Conservation (phyloP, 2,888 invertebrate genomes). For the Hemaris fuciformis region DNA sequence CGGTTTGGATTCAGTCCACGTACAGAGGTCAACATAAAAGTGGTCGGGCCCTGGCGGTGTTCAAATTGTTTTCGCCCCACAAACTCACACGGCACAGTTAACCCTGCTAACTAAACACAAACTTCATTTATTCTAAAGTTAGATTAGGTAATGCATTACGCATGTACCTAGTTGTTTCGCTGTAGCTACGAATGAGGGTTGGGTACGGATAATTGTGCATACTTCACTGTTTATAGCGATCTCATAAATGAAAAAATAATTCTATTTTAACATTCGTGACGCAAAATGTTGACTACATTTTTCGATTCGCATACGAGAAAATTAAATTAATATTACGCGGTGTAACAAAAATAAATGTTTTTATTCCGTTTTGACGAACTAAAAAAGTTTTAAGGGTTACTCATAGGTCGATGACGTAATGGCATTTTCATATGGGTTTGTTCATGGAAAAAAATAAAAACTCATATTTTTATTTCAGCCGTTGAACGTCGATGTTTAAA, state of each 20-base stretch:
- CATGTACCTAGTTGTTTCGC: not conserved
- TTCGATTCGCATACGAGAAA: not conserved
- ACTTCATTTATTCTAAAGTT: conserved; percentile 42
- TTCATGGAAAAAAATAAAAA: conserved; percentile 44
- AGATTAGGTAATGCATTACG: conserved; percentile 24
- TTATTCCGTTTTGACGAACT: not conserved
- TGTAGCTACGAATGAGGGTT: not conserved
- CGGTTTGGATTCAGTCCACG: conserved; percentile 73
- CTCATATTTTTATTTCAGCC: conserved; percentile 60
- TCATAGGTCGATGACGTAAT: conserved; percentile 21
- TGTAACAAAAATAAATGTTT: not conserved
- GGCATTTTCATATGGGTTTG: conserved; percentile 26
- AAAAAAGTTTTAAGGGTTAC: conserved; percentile 22
- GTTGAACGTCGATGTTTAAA: conserved; percentile 60
- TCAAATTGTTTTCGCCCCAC: conserved; percentile 69
- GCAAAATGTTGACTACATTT: not conserved
- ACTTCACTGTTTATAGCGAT: not conserved
- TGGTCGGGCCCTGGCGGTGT: conserved; percentile 55
- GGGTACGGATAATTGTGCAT: not conserved
- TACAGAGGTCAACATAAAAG: conserved; percentile 65
- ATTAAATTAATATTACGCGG: not conserved
- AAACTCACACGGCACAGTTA: conserved; percentile 53
- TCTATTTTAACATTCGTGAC: not conserved
- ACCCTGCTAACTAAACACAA: conserved; percentile 41
- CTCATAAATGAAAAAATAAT: not conserved